Percentiles rank a stretch among this genome's conserved stretches.
Conservation (phyloP, 2,113 vertebrate genomes). For the pig (Sus scrofa) region T2T-Sscrofa CM000820.6:61637501-61638000, state of each 20-base stretch:
- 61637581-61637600: not conserved
- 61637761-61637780: not conserved
- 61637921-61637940: not conserved
- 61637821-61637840: not conserved
- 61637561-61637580: not conserved
- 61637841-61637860: not conserved
- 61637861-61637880: not conserved
- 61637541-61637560: not conserved
- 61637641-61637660: too few relatives aligned
- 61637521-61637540: too few relatives aligned
- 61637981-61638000: not conserved
- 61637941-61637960: not conserved
- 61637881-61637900: not conserved
- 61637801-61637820: not conserved
- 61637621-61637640: rapidly evolving
- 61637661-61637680: rapidly evolving
- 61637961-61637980: not conserved
- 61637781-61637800: not conserved
- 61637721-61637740: not conserved
- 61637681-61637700: not conserved
- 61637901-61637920: not conserved
- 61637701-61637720: not conserved
- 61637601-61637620: not conserved
- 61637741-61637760: not conserved
- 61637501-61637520: not conserved